Percentiles rank a stretch among this genome's conserved stretches.
Conservation (phyloP, 2,888 invertebrate species). For the Leucophora obtusa region DNA sequence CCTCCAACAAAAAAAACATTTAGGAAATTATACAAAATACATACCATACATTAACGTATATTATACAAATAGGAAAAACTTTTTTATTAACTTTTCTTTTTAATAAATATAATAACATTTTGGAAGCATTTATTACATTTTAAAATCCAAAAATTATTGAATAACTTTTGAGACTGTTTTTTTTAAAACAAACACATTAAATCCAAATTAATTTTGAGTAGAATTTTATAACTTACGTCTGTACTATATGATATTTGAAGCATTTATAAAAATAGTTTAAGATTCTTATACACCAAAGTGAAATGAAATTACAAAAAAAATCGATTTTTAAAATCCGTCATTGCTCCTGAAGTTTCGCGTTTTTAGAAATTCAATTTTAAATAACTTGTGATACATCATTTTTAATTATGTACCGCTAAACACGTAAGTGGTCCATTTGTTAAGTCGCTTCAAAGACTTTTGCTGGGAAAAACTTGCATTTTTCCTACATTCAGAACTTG, state of each 20-base stretch:
- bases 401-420: too few species aligned
- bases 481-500: too few species aligned
- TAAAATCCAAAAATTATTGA: constrained; percentile 47
- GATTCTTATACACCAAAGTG: neutral
- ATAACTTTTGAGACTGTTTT: constrained; percentile 61
- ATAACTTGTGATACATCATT: too few species aligned
- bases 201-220: neutral
- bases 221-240: neutral
- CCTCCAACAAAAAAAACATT: constrained; percentile 14
- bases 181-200: constrained; percentile 23
- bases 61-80: constrained; percentile 5
- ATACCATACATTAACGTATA: neutral
- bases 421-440: too few species aligned
- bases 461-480: too few species aligned
- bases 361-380: too few species aligned
- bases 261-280: neutral
- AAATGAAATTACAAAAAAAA: too few species aligned
- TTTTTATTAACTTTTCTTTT: constrained; percentile 22
- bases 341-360: too few species aligned
- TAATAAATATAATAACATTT: constrained; percentile 35
- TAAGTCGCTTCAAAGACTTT: too few species aligned
- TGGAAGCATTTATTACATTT: constrained; percentile 55
- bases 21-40: constrained; percentile 31
- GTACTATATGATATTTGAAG: neutral
- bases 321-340: too few species aligned